phyloP scores from a whole-genome alignment of 2,797 vertebrate genomes.

The Alauda arvensis region DNA sequence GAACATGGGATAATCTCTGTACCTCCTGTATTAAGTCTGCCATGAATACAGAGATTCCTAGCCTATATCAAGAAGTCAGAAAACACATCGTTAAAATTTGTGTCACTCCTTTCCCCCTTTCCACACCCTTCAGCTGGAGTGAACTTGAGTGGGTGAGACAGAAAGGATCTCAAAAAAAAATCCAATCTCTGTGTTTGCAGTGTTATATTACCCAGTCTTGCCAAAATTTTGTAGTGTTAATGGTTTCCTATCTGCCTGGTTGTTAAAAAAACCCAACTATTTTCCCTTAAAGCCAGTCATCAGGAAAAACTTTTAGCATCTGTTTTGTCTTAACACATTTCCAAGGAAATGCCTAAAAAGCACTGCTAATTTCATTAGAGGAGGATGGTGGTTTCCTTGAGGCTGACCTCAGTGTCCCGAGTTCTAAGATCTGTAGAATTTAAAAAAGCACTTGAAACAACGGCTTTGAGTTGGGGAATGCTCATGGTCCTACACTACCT shows the following conservation, averaged over 20 bases:
- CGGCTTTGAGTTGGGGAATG: background rate
- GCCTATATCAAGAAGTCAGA: background rate
- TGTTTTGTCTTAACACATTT: slow-evolving; percentile 24
- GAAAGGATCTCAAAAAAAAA: background rate
- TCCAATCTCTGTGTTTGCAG: background rate
- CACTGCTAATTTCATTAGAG: slow-evolving; percentile 6
- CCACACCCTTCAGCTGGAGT: background rate
- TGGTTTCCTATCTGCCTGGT: slow-evolving; percentile 10
- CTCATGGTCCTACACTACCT: background rate
- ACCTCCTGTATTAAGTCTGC: slow-evolving; percentile 12
- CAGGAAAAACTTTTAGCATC: slow-evolving; percentile 28
- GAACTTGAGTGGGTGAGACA: background rate
- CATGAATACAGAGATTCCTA: background rate
- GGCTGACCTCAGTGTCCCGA: background rate
- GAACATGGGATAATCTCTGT: background rate
- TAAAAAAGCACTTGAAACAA: background rate
- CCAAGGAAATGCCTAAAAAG: background rate
- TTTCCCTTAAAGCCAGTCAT: slow-evolving; percentile 1
- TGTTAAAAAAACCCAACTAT: background rate
- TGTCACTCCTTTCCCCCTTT: background rate
- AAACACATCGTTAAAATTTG: background rate
- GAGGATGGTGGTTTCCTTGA: background rate
- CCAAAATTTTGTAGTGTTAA: slow-evolving; percentile 11
- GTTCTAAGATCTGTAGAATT: background rate
- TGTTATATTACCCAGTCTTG: background rate